Percentiles rank a stretch among this genome's conserved stretches.
Evolutionary conservation across 2,888 invertebrate species (phyloP).

Genomic region (Euzetes globulus): DNA sequence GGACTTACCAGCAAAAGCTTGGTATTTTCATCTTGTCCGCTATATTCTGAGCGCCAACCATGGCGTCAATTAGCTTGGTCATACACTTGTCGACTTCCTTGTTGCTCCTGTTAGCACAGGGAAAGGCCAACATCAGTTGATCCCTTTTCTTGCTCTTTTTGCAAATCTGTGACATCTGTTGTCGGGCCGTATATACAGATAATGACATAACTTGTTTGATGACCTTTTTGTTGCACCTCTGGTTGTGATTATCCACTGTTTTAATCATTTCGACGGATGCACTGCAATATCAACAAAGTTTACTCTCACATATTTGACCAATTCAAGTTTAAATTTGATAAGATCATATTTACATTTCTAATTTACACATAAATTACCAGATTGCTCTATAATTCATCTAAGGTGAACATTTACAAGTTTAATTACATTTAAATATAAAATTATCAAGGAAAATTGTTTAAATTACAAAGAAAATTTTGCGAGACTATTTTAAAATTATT

Average conservation of each 20-base stretch:
- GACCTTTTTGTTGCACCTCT: background rate
- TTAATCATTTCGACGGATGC: background rate
- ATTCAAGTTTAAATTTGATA: too few species aligned
- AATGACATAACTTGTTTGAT: background rate
- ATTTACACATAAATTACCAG: too few species aligned
- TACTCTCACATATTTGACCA: too few species aligned
- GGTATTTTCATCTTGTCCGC: background rate
- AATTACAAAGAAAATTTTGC: too few species aligned
- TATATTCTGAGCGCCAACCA: constrained; percentile 14
- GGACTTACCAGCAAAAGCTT: background rate
- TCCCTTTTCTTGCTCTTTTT: background rate
- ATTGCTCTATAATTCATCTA: too few species aligned
- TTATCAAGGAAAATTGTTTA: too few species aligned
- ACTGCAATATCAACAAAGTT: background rate
- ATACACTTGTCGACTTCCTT: constrained; percentile 6
- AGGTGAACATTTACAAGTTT: too few species aligned
- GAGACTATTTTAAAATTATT: too few species aligned
- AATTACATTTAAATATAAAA: too few species aligned
- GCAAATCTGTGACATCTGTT: background rate
- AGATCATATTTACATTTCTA: too few species aligned
- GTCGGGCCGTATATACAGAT: background rate
- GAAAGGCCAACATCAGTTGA: background rate
- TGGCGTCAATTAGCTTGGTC: background rate
- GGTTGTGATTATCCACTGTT: background rate
- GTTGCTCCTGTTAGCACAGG: background rate